A percentile compares a stretch with the other conserved stretches of the same genome.
Evolutionary conservation across 2,888 invertebrate genomes (phyloP).

Genomic region (Eueremaeus valkanovi): DNA sequence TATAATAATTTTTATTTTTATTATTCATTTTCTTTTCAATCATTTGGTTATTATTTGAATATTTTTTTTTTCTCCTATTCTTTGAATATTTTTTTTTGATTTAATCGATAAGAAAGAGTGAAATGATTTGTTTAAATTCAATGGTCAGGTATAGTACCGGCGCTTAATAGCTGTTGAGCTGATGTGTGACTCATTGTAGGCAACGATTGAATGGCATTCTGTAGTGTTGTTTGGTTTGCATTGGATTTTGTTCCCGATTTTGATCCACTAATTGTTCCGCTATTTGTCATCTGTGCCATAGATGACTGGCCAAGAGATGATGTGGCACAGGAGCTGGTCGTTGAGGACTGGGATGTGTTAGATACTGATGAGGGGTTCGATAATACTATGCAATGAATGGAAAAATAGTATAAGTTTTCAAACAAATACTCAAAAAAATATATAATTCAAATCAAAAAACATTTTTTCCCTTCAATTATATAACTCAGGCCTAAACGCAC

Average conservation of each 20-base stretch:
- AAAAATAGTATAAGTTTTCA: neutral
- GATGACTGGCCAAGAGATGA: neutral
- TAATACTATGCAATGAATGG: neutral
- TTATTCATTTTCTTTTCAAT: neutral
- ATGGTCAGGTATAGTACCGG: neutral
- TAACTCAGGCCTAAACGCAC: too few species aligned
- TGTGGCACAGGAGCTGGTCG: neutral
- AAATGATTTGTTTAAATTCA: neutral
- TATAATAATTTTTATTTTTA: neutral
- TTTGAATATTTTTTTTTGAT: too few species aligned
- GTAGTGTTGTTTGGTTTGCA: neutral
- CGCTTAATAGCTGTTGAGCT: constrained; percentile 11
- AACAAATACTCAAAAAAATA: neutral
- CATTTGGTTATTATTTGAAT: neutral
- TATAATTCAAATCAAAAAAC: too few species aligned
- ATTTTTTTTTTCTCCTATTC: too few species aligned
- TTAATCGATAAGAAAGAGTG: too few species aligned
- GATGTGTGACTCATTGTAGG: neutral
- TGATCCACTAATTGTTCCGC: neutral
- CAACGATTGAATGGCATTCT: too few species aligned
- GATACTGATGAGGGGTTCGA: neutral
- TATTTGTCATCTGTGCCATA: neutral
- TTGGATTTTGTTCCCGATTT: constrained; percentile 11
- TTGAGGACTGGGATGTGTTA: neutral
- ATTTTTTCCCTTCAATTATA: too few species aligned